Evolutionary conservation across 2,797 vertebrate genomes (phyloP).

Genomic region (Ceyx erithaca): DNA sequence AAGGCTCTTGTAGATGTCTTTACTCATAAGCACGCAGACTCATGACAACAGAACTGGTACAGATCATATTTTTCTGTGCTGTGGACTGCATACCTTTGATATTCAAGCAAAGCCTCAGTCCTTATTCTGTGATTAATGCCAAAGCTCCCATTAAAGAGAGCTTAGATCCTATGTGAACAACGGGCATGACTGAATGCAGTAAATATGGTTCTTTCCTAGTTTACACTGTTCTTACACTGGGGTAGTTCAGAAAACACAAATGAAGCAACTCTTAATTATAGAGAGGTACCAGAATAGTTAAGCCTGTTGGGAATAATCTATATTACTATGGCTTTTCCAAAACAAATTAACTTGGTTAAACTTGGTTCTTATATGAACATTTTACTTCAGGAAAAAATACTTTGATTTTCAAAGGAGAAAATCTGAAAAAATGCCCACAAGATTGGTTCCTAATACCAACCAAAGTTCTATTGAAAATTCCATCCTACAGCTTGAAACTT

Average conservation of each 20-base stretch:
- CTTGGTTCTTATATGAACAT: neutral
- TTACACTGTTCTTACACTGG: neutral
- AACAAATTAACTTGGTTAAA: neutral
- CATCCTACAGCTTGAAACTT: neutral
- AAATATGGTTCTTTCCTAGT: neutral
- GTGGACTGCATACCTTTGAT: neutral
- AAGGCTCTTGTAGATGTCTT: neutral
- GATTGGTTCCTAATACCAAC: neutral
- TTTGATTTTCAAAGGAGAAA: neutral
- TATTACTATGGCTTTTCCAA: neutral
- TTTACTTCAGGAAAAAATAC: neutral
- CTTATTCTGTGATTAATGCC: neutral
- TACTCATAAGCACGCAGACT: neutral
- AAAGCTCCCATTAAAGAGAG: neutral
- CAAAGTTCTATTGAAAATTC: neutral
- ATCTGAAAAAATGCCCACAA: neutral
- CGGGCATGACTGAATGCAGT: neutral
- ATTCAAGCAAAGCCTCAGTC: neutral
- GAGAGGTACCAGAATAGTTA: neutral
- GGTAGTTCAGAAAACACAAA: neutral
- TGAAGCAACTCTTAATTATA: neutral
- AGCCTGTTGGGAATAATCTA: neutral
- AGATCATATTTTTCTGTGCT: neutral
- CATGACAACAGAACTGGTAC: neutral
- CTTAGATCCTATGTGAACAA: neutral